Conservation (phyloP, 2,113 vertebrate species). For the Odontesthes bonariensis region DNA sequence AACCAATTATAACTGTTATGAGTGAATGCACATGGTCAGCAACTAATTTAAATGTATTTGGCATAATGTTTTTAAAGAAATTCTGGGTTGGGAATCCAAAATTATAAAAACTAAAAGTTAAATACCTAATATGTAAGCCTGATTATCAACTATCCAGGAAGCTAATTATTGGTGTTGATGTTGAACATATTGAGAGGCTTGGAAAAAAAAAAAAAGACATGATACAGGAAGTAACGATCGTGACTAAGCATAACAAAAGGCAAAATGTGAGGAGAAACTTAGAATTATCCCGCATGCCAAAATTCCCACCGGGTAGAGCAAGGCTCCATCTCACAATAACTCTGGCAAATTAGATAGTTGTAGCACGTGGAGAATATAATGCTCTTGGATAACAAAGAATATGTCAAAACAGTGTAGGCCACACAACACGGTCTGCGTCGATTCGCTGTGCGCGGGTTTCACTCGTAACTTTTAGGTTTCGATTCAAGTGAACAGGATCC, state of each 20-base stretch:
- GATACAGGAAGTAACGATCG: conserved; percentile 9
- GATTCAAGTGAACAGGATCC: conserved; percentile 2
- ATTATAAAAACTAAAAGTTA: no score
- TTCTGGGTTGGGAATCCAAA: no score
- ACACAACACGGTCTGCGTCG: not conserved
- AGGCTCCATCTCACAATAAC: not conserved
- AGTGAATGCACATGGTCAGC: not conserved
- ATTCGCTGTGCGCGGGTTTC: not conserved
- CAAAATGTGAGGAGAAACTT: not conserved
- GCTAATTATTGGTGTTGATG: not conserved
- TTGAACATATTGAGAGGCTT: no score
- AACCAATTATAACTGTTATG: not conserved
- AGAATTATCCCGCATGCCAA: not conserved
- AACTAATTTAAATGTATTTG: not conserved
- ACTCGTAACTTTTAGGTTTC: conserved; percentile 43
- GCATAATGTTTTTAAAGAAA: not conserved
- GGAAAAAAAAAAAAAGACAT: no score
- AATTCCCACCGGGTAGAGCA: not conserved
- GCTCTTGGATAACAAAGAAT: not conserved
- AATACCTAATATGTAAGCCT: no score
- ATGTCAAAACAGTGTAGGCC: no score
- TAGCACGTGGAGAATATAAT: not conserved
- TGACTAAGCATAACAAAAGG: conserved; percentile 1
- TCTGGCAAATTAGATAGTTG: not conserved
- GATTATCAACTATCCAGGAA: not conserved